Conservation (phyloP, 2,888 invertebrate genomes). For the Julus scandinavius region DNA sequence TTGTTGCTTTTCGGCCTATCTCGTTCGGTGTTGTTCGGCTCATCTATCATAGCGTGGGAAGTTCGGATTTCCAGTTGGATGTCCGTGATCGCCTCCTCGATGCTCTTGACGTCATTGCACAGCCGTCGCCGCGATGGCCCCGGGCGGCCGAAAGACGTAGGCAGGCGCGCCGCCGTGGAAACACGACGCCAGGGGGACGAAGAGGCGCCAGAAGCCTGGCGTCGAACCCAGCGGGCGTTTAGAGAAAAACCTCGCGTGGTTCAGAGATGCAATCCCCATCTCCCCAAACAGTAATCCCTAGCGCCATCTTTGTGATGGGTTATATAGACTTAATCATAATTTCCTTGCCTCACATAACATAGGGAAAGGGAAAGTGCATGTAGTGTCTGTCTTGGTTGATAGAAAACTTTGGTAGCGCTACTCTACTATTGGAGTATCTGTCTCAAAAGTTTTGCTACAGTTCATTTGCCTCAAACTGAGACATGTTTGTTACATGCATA, state of each 20-base stretch:
- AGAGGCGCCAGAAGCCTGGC: not conserved
- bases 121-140: not conserved
- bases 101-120: not conserved
- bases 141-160: conserved; percentile 12
- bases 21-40: not conserved
- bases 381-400: too few species aligned
- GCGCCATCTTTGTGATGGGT: too few species aligned
- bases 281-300: too few species aligned
- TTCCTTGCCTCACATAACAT: too few species aligned
- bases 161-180: not conserved
- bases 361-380: too few species aligned
- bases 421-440: too few species aligned
- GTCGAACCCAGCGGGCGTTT: not conserved
- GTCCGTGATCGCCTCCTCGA: not conserved
- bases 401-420: too few species aligned
- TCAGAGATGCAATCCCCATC: too few species aligned
- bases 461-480: too few species aligned
- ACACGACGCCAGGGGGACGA: not conserved
- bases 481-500: too few species aligned
- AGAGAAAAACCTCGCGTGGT: not conserved
- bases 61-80: conserved; percentile 3
- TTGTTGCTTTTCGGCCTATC: not conserved
- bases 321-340: too few species aligned
- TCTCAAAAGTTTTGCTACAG: too few species aligned
- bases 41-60: conserved; percentile 10